phyloP scores from a whole-genome alignment of 2,797 vertebrate species.

The Lepidocolaptes lacrymiger region DNA sequence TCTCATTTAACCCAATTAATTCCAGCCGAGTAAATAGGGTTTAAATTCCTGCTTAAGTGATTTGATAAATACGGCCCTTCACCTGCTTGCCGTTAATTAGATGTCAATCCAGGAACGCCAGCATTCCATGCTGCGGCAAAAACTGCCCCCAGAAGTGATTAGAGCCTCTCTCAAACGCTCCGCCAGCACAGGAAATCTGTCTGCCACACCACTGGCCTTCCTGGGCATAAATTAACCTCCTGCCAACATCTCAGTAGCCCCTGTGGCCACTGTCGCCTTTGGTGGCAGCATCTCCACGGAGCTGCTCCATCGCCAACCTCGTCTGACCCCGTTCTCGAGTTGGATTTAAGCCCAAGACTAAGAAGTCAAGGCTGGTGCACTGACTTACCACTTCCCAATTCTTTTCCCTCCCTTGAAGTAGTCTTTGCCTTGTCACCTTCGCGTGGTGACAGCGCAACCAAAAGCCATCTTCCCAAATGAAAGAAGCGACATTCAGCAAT shows the following conservation, averaged over 20 bases:
- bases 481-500: slow-evolving; percentile 48
- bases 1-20: not conserved
- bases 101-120: not conserved
- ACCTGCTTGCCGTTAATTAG: not conserved
- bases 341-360: not conserved
- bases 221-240: not conserved
- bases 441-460: slow-evolving; percentile 10
- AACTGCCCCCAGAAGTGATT: not conserved
- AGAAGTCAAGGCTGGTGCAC: not conserved
- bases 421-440: not conserved
- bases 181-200: not conserved
- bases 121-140: not conserved
- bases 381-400: not conserved
- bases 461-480: slow-evolving; percentile 60
- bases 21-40: not conserved
- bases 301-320: accelerated
- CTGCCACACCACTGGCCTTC: not conserved
- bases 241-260: not conserved
- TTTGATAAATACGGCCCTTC: not conserved
- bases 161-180: not conserved
- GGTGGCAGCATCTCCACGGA: not conserved
- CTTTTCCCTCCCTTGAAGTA: not conserved
- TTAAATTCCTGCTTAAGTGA: not conserved
- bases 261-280: not conserved
- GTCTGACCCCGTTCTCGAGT: not conserved